A percentile compares a stretch with the other conserved stretches of the same genome.
phyloP scores from a whole-genome alignment of 2,113 vertebrate species.

The Tragelaphus strepsiceros region DNA sequence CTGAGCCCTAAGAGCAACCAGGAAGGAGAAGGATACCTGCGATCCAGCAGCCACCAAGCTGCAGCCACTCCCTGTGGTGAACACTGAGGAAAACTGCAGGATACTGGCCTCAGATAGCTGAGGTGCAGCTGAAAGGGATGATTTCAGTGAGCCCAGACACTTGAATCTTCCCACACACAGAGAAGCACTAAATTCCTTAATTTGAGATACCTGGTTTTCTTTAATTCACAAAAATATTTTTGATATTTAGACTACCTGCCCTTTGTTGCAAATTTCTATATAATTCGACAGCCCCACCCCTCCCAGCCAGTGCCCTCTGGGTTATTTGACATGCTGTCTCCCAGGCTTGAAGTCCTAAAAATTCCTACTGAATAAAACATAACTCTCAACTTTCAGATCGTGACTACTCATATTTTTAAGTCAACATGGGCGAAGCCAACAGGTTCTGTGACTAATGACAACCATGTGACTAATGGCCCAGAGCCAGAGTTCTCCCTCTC shows the following conservation, averaged over 20 bases:
- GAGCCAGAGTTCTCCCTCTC: not conserved
- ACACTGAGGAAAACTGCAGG: not conserved
- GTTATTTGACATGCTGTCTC: not conserved
- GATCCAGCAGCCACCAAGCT: not conserved
- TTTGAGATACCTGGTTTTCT: not conserved
- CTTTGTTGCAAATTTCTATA: not conserved
- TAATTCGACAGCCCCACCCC: not conserved
- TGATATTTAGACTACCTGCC: not conserved
- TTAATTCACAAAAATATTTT: not conserved
- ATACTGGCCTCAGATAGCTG: not conserved
- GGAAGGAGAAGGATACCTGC: not conserved
- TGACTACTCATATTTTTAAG: not conserved
- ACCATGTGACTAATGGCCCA: not conserved
- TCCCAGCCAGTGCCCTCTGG: not conserved
- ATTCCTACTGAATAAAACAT: not conserved
- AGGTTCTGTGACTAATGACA: not conserved
- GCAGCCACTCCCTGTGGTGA: not conserved
- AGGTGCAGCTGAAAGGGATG: not conserved
- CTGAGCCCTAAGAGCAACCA: not conserved
- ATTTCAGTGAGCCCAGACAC: not conserved
- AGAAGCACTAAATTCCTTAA: not conserved
- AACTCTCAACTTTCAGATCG: not conserved
- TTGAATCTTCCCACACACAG: not conserved
- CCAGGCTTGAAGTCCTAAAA: not conserved
- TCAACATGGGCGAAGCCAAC: not conserved